These are phyloP conservation scores for Prunella fulvescens DNA, from an alignment of 2,113 vertebrate genomes.

Conservation along the genomic window DNA sequence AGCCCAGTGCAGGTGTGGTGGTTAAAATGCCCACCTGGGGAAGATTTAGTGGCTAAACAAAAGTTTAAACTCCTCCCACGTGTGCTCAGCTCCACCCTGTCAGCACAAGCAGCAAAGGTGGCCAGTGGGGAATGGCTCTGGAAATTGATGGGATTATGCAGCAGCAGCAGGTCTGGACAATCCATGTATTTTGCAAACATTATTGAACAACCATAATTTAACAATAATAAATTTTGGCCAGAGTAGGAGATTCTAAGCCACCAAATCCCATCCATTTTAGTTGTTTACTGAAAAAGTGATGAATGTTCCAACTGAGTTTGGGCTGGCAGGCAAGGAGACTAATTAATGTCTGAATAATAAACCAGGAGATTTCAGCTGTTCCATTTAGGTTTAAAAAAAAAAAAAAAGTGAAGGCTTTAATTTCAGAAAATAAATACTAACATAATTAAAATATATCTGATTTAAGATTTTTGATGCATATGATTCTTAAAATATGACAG, in stretches of 20 bases:
- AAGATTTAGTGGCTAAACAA: background rate
- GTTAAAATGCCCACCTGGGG: background rate
- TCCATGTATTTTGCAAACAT: background rate
- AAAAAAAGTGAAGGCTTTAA: background rate
- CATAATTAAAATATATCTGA: background rate
- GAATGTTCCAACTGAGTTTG: background rate
- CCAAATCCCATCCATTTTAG: background rate
- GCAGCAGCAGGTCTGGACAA: background rate
- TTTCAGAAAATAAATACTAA: background rate
- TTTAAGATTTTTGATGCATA: background rate
- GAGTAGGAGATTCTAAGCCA: background rate
- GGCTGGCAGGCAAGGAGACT: background rate
- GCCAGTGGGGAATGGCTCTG: background rate
- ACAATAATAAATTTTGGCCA: background rate
- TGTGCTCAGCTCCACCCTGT: background rate
- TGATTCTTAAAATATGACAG: background rate
- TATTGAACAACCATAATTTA: background rate
- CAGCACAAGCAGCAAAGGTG: background rate
- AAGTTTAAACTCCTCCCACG: rapidly evolving
- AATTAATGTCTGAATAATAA: background rate
- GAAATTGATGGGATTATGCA: background rate
- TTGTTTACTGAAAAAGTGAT: background rate
- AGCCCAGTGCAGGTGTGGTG: background rate
- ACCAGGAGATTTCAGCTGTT: background rate
- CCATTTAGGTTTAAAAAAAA: background rate